Percentiles rank a stretch among this genome's conserved stretches.
Evolutionary conservation across 2,888 invertebrate genomes (phyloP).

Genomic region (Harmothoe impar): DNA sequence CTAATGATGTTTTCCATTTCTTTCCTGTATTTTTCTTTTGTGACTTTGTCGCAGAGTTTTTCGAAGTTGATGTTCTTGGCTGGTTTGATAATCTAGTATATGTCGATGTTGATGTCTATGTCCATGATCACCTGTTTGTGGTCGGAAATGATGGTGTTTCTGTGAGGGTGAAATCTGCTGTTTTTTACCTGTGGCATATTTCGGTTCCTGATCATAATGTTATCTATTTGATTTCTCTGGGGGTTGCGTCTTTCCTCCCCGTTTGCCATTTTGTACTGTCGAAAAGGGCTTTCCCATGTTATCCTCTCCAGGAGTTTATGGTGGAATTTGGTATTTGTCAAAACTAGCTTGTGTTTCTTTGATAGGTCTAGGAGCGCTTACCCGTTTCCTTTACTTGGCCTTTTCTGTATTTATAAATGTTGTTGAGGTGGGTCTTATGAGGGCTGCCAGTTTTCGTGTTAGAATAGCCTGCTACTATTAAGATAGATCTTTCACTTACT

Average conservation of each 20-base stretch:
- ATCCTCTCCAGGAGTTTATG: no score
- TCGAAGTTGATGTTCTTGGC: neutral
- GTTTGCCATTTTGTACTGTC: neutral
- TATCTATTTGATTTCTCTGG: conserved; percentile 55
- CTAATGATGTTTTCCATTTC: neutral
- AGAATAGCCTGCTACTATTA: no score
- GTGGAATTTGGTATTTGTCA: no score
- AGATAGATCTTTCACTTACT: no score
- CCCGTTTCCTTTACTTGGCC: no score
- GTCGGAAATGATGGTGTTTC: neutral
- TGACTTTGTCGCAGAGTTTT: neutral
- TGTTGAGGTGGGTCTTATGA: no score
- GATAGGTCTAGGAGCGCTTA: no score
- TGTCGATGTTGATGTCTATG: neutral
- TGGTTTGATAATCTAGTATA: neutral
- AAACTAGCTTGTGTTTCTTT: no score
- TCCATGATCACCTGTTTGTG: neutral
- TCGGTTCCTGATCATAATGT: neutral
- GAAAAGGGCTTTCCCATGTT: conserved; percentile 45
- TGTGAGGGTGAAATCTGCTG: conserved; percentile 41
- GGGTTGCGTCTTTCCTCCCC: conserved; percentile 59
- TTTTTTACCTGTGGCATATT: conserved; percentile 6
- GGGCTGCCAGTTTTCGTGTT: no score
- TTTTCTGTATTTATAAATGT: no score
- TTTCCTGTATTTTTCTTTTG: neutral